Conservation (phyloP, 2,113 vertebrate species). For the Calyptommatus sinebrachiatus region DNA sequence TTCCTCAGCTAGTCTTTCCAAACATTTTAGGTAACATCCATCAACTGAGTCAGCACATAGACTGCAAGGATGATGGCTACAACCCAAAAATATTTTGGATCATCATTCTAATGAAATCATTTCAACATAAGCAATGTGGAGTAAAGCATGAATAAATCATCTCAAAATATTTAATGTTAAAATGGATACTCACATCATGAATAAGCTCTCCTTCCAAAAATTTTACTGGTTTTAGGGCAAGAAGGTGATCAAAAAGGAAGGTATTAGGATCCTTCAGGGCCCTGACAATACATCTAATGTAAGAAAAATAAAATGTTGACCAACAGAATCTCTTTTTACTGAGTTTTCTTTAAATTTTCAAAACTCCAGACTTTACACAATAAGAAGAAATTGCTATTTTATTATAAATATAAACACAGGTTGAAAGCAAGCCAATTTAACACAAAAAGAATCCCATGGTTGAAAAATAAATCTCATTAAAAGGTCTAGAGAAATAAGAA, state of each 20-base stretch:
- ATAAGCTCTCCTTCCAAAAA: conserved; percentile 98
- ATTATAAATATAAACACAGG: not conserved
- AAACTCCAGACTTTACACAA: not conserved
- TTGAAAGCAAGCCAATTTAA: not conserved
- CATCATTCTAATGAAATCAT: not conserved
- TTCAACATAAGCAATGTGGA: not conserved
- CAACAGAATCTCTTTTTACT: not conserved
- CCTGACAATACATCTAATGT: conserved; percentile 89
- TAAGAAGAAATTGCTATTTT: not conserved
- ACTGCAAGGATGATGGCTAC: too few species aligned
- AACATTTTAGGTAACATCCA: not conserved
- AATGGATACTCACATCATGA: conserved; percentile 88
- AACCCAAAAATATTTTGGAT: not conserved
- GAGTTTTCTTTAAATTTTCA: not conserved
- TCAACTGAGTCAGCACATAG: not conserved
- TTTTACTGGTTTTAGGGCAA: conserved; percentile 95
- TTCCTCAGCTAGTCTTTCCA: not conserved
- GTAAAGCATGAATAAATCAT: not conserved
- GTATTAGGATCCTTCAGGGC: conserved; percentile 95
- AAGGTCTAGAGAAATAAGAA: not conserved
- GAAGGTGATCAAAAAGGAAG: conserved; percentile 95
- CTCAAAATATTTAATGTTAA: conserved; percentile 5
- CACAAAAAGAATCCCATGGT: not conserved
- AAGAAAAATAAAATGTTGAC: conserved; percentile 33
- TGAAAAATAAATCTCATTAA: not conserved